Conservation (phyloP, 2,888 invertebrate genomes). For the Acanthococcus lagerstroemiae region DNA sequence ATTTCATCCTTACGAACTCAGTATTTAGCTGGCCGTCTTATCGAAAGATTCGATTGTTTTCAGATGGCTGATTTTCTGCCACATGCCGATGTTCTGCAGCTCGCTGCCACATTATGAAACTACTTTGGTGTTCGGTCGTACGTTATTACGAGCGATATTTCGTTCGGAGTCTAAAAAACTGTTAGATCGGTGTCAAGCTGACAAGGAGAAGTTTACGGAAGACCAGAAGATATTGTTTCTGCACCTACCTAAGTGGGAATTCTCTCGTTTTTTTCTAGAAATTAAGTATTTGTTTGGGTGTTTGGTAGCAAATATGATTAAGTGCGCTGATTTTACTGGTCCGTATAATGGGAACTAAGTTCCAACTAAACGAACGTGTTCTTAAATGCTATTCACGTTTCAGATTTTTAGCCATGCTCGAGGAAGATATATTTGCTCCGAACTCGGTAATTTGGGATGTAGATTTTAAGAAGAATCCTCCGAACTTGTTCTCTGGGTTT, state of each 20-base stretch:
- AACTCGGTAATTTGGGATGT: slow-evolving; percentile 91
- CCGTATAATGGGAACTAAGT: too few species aligned
- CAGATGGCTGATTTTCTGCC: slow-evolving; percentile 89
- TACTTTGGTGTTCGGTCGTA: slow-evolving; percentile 80
- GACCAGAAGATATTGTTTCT: slow-evolving; percentile 73
- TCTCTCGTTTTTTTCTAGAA: not conserved
- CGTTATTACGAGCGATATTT: slow-evolving; percentile 74
- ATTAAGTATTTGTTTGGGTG: too few species aligned
- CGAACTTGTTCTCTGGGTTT: slow-evolving; percentile 1
- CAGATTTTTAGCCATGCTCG: slow-evolving; percentile 76
- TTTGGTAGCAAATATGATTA: slow-evolving; percentile 4
- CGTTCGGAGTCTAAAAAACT: slow-evolving; percentile 73
- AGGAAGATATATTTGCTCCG: slow-evolving; percentile 74
- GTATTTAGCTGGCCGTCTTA: too few species aligned
- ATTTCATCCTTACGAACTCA: too few species aligned
- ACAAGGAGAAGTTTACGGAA: slow-evolving; percentile 78
- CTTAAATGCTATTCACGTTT: slow-evolving; percentile 25
- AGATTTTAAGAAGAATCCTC: slow-evolving; percentile 61
- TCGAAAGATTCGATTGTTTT: too few species aligned
- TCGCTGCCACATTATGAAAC: slow-evolving; percentile 84
- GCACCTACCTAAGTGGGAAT: slow-evolving; percentile 64
- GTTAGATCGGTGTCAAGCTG: slow-evolving; percentile 81
- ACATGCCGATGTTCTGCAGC: slow-evolving; percentile 90
- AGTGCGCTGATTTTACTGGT: too few species aligned
- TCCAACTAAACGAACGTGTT: not conserved